Conservation (phyloP, 2,113 vertebrate genomes). For the Periophthalmus modestus region DNA sequence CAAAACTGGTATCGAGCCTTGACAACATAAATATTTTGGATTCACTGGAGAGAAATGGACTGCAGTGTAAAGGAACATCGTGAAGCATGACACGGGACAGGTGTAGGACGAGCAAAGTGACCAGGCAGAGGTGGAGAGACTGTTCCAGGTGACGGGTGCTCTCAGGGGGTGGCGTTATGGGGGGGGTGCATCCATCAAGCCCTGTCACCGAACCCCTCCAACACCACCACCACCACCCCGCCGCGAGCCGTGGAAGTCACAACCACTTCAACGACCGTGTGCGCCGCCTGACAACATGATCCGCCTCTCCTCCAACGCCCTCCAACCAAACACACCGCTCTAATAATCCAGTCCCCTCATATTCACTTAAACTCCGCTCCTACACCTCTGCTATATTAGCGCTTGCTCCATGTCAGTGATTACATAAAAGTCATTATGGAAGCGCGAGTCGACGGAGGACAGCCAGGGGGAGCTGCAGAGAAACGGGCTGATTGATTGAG, state of each 20-base stretch:
- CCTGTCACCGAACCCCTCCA: conserved; percentile 46
- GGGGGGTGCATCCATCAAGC: conserved; percentile 44
- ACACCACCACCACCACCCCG: too few relatives aligned
- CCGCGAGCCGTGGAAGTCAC: conserved; percentile 32
- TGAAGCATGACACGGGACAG: conserved; percentile 5
- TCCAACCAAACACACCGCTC: conserved; percentile 17
- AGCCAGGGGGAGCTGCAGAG: conserved; percentile 60
- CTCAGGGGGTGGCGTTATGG: not conserved
- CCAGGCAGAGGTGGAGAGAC: conserved; percentile 18
- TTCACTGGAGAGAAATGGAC: not conserved
- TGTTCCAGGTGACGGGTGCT: conserved; percentile 34
- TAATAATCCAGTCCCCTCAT: conserved; percentile 40
- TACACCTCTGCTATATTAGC: conserved; percentile 47
- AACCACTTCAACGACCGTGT: conserved; percentile 26
- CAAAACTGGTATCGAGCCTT: too few relatives aligned
- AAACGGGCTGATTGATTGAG: conserved; percentile 62
- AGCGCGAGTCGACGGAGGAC: conserved; percentile 38
- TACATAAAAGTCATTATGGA: conserved; percentile 68
- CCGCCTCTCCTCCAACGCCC: conserved; percentile 33
- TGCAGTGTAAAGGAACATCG: conserved; percentile 1
- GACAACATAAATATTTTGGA: not conserved
- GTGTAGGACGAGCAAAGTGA: conserved; percentile 2
- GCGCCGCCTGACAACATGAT: conserved; percentile 48
- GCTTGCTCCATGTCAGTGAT: conserved; percentile 56
- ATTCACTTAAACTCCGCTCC: conserved; percentile 62